Evolutionary conservation across 2,888 invertebrate genomes (phyloP).

Genomic region (Aethes cnicana): DNA sequence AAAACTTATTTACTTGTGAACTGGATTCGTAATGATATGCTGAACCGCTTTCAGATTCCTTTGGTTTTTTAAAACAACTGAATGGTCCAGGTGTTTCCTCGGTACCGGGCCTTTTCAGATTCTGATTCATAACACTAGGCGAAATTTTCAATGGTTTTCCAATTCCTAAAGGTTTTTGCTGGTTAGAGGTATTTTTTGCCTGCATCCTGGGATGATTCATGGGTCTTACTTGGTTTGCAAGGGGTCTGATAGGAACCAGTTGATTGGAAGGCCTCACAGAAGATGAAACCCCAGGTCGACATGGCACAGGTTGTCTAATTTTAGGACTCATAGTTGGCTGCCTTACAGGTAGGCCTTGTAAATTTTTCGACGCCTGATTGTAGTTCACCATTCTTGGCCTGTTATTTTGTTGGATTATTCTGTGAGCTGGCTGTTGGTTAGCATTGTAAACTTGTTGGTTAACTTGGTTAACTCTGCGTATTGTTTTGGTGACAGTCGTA

Average conservation of each 20-base stretch:
- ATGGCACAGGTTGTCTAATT: constrained; percentile 45
- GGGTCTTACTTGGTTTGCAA: constrained; percentile 43
- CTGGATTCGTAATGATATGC: constrained; percentile 51
- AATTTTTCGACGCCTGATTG: constrained; percentile 45
- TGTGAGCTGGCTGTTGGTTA: constrained; percentile 43
- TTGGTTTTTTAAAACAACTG: constrained; percentile 71
- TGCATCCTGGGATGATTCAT: constrained; percentile 48
- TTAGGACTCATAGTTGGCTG: constrained; percentile 49
- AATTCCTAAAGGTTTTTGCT: constrained; percentile 45
- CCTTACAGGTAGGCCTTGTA: constrained; percentile 55
- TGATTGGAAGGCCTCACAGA: constrained; percentile 36
- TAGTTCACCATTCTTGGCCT: constrained; percentile 46
- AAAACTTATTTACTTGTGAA: constrained; percentile 56
- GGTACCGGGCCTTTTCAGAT: constrained; percentile 48
- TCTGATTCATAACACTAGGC: constrained; percentile 47
- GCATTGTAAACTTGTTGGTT: constrained; percentile 62
- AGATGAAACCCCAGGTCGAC: constrained; percentile 39
- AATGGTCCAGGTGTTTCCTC: constrained; percentile 57
- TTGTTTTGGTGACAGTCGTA: constrained; percentile 75
- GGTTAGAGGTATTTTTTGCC: constrained; percentile 42
- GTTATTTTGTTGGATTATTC: constrained; percentile 45
- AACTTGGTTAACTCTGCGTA: constrained; percentile 70
- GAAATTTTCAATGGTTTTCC: constrained; percentile 60
- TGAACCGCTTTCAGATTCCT: constrained; percentile 55
- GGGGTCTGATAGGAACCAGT: constrained; percentile 50